These are phyloP conservation scores for Rhinophrynus dorsalis DNA, from an alignment of 2,797 vertebrate genomes.

Conservation along the genomic window DNA sequence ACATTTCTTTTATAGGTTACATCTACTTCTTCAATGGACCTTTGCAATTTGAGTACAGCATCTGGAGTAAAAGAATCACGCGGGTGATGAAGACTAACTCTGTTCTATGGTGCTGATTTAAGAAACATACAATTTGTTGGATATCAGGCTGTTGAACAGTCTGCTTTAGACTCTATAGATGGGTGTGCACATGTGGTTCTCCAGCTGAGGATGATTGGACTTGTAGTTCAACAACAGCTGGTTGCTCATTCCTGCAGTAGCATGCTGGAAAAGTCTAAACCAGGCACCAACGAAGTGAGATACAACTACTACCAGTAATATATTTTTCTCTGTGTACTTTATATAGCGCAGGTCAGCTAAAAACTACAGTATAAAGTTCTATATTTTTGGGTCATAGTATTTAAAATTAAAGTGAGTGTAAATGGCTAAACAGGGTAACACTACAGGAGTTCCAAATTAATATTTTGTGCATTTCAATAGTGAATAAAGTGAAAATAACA, in stretches of 20 bases:
- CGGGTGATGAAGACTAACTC: constrained; percentile 83
- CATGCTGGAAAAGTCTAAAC: neutral
- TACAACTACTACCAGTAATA: neutral
- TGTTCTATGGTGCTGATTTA: constrained; percentile 81
- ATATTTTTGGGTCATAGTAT: neutral
- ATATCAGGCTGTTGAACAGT: constrained; percentile 52
- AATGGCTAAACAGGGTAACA: too few species aligned
- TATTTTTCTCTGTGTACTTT: neutral
- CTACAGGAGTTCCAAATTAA: neutral
- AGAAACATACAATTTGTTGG: neutral
- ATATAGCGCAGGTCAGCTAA: constrained; percentile 14
- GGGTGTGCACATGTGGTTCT: too few species aligned
- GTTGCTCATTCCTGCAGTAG: neutral
- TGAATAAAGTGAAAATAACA: too few species aligned
- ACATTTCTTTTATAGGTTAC: constrained; percentile 69
- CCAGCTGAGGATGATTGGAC: too few species aligned
- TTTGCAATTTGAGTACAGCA: constrained; percentile 86
- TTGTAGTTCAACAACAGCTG: too few species aligned
- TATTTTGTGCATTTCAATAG: too few species aligned
- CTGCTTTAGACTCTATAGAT: constrained; percentile 1
- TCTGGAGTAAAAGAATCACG: constrained; percentile 77
- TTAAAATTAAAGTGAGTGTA: too few species aligned
- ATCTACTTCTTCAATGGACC: constrained; percentile 86
- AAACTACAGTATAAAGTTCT: neutral
- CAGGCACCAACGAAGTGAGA: neutral